These are phyloP conservation scores for Caenorhabditis sulstoni DNA, from an alignment of 2,888 invertebrate genomes.

Conservation along the genomic window DNA sequence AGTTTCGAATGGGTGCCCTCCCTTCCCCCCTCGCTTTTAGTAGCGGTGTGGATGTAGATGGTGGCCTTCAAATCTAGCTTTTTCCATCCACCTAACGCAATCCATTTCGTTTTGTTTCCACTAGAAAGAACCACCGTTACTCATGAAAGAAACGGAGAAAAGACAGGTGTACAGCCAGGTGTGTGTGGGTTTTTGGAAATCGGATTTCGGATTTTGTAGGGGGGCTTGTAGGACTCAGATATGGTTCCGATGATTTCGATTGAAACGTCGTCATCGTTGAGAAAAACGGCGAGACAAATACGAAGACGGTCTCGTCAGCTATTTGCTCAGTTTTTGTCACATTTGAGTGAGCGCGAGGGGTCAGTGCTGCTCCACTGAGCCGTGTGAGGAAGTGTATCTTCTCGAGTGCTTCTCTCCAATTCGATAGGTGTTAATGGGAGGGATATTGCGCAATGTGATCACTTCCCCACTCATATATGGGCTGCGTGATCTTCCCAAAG, in stretches of 20 bases:
- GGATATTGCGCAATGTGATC: constrained; percentile 12
- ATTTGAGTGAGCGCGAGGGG: constrained; percentile 44
- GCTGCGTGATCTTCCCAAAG: too few relatives aligned
- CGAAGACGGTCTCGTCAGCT: neutral
- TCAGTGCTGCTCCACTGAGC: constrained; percentile 6
- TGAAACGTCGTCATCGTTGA: constrained; percentile 18
- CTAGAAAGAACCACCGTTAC: constrained; percentile 3
- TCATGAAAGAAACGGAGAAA: neutral
- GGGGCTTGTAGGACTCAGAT: neutral
- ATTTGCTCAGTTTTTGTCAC: constrained; percentile 56
- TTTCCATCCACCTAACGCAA: constrained; percentile 11
- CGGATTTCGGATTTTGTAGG: neutral
- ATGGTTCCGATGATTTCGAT: constrained; percentile 8
- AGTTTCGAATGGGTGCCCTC: neutral
- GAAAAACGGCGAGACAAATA: neutral
- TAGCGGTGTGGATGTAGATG: neutral
- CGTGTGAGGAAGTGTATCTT: neutral
- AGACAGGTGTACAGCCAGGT: neutral
- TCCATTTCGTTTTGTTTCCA: constrained; percentile 14
- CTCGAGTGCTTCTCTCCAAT: constrained; percentile 11
- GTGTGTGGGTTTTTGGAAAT: neutral
- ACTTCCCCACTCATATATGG: neutral
- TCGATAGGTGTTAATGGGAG: constrained; percentile 26
- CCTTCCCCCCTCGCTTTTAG: neutral
- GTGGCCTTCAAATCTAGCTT: constrained; percentile 27